Conservation (phyloP, 2,797 vertebrate genomes). For the Platyrinchus mystaceus region DNA sequence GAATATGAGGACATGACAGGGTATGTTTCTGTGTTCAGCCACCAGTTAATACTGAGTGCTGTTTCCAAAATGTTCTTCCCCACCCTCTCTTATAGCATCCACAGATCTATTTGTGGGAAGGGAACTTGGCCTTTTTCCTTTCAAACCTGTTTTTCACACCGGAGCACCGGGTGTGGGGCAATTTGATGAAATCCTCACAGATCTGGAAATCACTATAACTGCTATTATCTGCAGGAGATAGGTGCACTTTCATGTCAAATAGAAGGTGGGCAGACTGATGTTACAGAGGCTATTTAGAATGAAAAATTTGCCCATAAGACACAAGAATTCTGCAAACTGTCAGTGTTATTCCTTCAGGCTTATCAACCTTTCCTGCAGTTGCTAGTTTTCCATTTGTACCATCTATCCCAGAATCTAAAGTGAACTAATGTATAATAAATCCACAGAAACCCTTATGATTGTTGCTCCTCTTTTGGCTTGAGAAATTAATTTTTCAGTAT, state of each 20-base stretch:
- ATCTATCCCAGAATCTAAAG: not conserved
- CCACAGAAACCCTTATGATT: not conserved
- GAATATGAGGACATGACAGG: fast-evolving
- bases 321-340: not conserved
- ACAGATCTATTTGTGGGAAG: not conserved
- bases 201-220: not conserved
- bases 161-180: fast-evolving
- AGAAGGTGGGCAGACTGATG: not conserved
- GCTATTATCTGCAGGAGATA: not conserved
- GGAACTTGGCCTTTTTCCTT: not conserved
- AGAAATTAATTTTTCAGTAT: not conserved
- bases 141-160: not conserved
- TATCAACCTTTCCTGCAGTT: not conserved
- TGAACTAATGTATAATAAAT: not conserved
- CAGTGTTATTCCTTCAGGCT: not conserved
- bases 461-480: not conserved
- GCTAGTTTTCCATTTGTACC: not conserved
- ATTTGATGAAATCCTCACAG: not conserved
- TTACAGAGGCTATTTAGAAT: not conserved
- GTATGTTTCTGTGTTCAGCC: not conserved
- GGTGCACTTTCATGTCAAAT: fast-evolving
- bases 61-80: not conserved
- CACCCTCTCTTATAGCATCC: not conserved
- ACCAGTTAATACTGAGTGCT: not conserved
- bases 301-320: not conserved